Evolutionary conservation across 2,888 invertebrate genomes (phyloP).

Genomic region (Thecophora atra): DNA sequence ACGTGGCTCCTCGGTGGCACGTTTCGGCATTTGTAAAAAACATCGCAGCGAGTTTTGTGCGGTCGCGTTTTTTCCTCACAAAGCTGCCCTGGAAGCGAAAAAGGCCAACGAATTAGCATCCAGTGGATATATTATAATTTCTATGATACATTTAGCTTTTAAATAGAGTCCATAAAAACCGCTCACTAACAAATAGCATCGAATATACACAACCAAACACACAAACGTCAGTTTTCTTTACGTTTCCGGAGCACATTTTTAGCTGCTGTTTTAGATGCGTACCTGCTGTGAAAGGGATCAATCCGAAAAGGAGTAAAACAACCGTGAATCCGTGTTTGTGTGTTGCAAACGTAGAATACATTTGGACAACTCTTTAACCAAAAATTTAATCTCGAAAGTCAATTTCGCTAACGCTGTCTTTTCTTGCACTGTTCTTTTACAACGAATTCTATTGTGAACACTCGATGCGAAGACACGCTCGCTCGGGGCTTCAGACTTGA

Average conservation of each 20-base stretch:
- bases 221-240: too few relatives aligned
- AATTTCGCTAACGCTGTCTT: constrained; percentile 30
- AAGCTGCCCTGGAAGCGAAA: constrained; percentile 57
- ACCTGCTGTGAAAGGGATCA: constrained; percentile 65
- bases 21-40: constrained; percentile 61
- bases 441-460: constrained; percentile 28
- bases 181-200: too few relatives aligned
- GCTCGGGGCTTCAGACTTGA: constrained; percentile 50
- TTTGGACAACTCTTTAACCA: constrained; percentile 40
- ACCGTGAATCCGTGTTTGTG: constrained; percentile 48
- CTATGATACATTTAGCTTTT: too few relatives aligned
- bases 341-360: constrained; percentile 18
- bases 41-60: constrained; percentile 64
- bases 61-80: constrained; percentile 62
- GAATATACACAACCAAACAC: too few relatives aligned
- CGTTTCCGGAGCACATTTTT: too few relatives aligned
- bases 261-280: constrained; percentile 35
- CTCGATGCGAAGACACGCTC: constrained; percentile 46
- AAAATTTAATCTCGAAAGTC: constrained; percentile 40
- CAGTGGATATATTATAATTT: too few relatives aligned
- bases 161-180: too few relatives aligned
- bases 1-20: constrained; percentile 57
- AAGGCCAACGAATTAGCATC: too few relatives aligned
- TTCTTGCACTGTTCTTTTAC: too few relatives aligned
- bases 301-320: constrained; percentile 50